phyloP scores from a whole-genome alignment of 2,113 vertebrate genomes.

The Speoplatyrhinus poulsoni region DNA sequence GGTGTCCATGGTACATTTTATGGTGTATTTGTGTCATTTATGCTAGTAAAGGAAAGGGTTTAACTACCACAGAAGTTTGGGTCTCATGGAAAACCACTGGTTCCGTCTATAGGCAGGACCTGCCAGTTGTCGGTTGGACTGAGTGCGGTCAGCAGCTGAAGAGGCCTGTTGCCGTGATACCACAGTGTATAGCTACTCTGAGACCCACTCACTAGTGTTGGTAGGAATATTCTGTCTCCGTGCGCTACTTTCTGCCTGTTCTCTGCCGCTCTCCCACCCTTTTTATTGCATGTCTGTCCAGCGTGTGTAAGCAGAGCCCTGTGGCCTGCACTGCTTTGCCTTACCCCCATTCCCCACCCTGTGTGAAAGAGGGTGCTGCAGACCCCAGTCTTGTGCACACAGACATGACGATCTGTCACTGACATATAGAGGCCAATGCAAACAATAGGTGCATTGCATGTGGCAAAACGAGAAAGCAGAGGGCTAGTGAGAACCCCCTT shows the following conservation, averaged over 20 bases:
- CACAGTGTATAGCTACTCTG: slow-evolving; percentile 36
- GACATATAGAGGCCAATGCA: slow-evolving; percentile 67
- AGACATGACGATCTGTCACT: slow-evolving; percentile 73
- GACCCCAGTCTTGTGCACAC: slow-evolving; percentile 49
- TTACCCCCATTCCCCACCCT: slow-evolving; percentile 13
- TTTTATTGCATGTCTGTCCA: slow-evolving; percentile 35
- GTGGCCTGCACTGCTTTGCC: slow-evolving; percentile 26
- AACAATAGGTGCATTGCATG: slow-evolving; percentile 67
- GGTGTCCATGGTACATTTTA: no score
- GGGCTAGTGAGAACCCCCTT: slow-evolving; percentile 30
- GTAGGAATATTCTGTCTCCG: slow-evolving; percentile 53
- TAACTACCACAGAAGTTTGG: no score
- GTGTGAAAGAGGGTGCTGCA: slow-evolving; percentile 30
- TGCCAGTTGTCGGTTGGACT: slow-evolving; percentile 43
- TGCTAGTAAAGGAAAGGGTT: no score
- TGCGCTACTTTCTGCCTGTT: slow-evolving; percentile 36
- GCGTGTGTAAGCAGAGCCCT: slow-evolving; percentile 53
- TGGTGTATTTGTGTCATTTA: no score
- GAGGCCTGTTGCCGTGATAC: slow-evolving; percentile 63
- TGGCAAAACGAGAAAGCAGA: slow-evolving; percentile 54
- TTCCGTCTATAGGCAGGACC: not conserved
- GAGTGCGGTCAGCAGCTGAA: slow-evolving; percentile 59
- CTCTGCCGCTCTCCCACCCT: slow-evolving; percentile 28
- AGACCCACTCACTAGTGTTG: slow-evolving; percentile 46
- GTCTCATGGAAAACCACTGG: no score